These are phyloP conservation scores for Galemys pyrenaicus DNA, from an alignment of 2,113 vertebrate species.

Conservation along the genomic window DNA sequence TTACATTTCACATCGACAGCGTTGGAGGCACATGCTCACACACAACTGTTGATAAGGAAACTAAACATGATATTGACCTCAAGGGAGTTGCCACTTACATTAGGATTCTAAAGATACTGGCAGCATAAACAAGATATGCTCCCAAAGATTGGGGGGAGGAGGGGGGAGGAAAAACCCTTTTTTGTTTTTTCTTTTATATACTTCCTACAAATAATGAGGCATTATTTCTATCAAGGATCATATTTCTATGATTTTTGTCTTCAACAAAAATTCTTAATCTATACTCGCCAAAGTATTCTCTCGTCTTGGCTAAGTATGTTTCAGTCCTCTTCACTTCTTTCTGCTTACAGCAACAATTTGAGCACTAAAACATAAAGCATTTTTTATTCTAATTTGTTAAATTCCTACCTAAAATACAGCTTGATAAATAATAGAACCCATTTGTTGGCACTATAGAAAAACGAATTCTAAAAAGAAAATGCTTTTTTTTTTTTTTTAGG, in stretches of 20 bases:
- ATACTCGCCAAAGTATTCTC: background rate
- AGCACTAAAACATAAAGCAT: background rate
- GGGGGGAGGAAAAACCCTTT: background rate
- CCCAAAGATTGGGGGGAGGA: background rate
- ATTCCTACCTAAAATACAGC: background rate
- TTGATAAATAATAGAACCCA: background rate
- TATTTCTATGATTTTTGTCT: no score
- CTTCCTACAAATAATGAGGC: background rate
- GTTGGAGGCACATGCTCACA: background rate
- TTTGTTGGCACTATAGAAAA: background rate
- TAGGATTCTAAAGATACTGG: background rate
- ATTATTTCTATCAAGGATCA: no score
- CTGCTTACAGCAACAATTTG: background rate
- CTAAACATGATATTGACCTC: background rate
- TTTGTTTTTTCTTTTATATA: background rate
- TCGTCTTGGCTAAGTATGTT: background rate
- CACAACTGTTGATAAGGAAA: background rate
- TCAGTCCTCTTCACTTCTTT: background rate
- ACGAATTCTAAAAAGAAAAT: background rate
- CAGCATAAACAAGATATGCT: background rate
- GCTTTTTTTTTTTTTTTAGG: background rate
- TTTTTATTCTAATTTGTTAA: background rate
- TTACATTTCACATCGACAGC: background rate
- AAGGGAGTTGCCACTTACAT: background rate
- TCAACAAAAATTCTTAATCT: slow-evolving; percentile 19